Evolutionary conservation across 2,888 invertebrate genomes (phyloP).

Genomic region (Lasioglossum morio): DNA sequence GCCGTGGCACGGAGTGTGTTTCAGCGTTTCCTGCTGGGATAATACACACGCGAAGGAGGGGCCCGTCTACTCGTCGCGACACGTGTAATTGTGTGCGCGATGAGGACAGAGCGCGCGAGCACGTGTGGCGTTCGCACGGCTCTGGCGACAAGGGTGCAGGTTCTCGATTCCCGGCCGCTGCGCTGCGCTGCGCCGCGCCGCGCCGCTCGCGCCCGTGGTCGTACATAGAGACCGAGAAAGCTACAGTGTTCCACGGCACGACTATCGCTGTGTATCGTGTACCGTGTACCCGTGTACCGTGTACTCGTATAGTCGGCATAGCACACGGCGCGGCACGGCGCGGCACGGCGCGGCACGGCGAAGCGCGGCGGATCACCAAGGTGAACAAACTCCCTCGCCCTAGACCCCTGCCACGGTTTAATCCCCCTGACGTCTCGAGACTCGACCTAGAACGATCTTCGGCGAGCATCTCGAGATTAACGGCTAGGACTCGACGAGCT

Average conservation of each 20-base stretch:
- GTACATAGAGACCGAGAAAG: neutral
- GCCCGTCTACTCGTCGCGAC: neutral
- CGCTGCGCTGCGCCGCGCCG: too few species aligned
- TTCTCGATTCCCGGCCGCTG: neutral
- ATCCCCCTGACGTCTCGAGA: conserved; percentile 30
- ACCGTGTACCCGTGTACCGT: too few species aligned
- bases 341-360: neutral
- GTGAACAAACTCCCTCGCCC: conserved; percentile 64
- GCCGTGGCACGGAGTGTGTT: neutral
- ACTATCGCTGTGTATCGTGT: neutral
- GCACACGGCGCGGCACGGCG: neutral
- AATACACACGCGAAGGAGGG: conserved; percentile 22
- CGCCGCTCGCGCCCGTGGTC: neutral
- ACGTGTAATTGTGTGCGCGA: conserved; percentile 11
- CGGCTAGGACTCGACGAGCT: neutral
- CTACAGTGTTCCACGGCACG: neutral
- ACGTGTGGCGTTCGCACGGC: conserved; percentile 59
- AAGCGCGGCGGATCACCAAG: conserved; percentile 43
- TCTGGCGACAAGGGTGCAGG: conserved; percentile 31
- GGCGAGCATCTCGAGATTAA: conserved; percentile 24
- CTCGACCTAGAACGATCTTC: conserved; percentile 35
- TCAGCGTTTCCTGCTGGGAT: conserved; percentile 41
- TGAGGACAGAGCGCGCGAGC: conserved; percentile 18
- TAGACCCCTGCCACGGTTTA: conserved; percentile 28
- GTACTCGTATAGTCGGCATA: conserved; percentile 33